Evolutionary conservation across 2,797 vertebrate genomes (phyloP).

Genomic region (Brachyrhaphis roseni): DNA sequence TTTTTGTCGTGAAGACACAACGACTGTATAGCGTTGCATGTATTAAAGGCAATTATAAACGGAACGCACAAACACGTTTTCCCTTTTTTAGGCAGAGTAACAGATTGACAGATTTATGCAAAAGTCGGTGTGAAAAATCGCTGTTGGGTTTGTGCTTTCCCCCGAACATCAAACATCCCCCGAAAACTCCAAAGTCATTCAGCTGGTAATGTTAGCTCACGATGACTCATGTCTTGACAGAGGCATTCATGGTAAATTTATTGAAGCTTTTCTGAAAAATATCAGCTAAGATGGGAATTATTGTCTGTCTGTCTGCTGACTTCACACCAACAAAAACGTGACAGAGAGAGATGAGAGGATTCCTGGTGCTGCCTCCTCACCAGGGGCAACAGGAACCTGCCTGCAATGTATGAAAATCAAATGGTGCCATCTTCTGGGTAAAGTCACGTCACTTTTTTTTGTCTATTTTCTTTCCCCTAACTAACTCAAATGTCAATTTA

Average conservation of each 20-base stretch:
- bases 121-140: conserved; percentile 1
- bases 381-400: conserved; percentile 10
- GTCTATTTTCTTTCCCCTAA: no score
- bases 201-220: conserved; percentile 62
- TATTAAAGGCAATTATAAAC: background rate
- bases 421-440: conserved; percentile 74
- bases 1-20: background rate
- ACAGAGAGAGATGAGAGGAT: conserved; percentile 7
- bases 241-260: conserved; percentile 57
- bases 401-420: conserved; percentile 28
- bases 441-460: background rate
- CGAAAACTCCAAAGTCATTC: conserved; percentile 45
- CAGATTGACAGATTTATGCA: conserved; percentile 1
- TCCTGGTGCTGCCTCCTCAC: conserved; percentile 26
- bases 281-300: conserved; percentile 61
- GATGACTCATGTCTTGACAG: conserved; percentile 68
- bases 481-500: background rate
- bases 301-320: conserved; percentile 43
- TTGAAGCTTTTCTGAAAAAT: conserved; percentile 50
- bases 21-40: background rate
- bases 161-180: conserved; percentile 29
- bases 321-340: conserved; percentile 20
- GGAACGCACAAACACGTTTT: background rate
- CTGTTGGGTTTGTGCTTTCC: conserved; percentile 27
- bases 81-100: background rate